Conservation (phyloP, 2,113 vertebrate genomes). For the Nansenia antarctica region DNA sequence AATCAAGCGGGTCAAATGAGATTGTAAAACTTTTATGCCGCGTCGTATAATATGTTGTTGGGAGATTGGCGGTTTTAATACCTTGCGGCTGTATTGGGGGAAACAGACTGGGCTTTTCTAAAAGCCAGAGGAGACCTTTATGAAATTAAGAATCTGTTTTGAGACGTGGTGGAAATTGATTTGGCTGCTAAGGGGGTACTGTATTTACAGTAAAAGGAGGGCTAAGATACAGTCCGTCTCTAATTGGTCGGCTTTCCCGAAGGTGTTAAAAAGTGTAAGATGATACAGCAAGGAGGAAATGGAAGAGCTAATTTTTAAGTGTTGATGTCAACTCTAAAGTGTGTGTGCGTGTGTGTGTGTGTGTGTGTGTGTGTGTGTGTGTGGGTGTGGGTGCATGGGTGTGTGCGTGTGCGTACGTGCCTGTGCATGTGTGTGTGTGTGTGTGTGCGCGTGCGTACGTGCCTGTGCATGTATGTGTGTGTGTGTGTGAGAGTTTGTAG, state of each 20-base stretch:
- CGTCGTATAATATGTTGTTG: constrained; percentile 23
- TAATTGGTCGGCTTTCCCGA: neutral
- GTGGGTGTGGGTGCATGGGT: neutral
- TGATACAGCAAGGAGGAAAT: neutral
- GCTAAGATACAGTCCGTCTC: neutral
- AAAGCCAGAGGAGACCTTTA: neutral
- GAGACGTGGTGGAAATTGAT: neutral
- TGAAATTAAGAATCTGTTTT: neutral
- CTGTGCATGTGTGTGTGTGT: neutral
- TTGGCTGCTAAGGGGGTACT: neutral
- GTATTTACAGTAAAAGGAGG: neutral
- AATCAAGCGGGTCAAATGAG: constrained; percentile 32
- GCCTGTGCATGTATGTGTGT: too few relatives aligned
- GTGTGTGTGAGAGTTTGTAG: neutral
- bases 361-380: neutral
- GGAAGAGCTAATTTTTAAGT: neutral
- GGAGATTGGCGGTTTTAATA: constrained; percentile 20
- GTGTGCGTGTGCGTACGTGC: too few relatives aligned
- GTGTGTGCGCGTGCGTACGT: neutral
- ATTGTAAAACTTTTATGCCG: constrained; percentile 18
- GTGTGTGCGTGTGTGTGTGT: neutral
- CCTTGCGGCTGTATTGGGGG: constrained; percentile 14
- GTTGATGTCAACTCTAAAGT: neutral
- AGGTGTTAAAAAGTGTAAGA: neutral
- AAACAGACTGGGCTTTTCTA: neutral